phyloP scores from a whole-genome alignment of 2,888 invertebrate species.

The Willowsia nigromaculata region DNA sequence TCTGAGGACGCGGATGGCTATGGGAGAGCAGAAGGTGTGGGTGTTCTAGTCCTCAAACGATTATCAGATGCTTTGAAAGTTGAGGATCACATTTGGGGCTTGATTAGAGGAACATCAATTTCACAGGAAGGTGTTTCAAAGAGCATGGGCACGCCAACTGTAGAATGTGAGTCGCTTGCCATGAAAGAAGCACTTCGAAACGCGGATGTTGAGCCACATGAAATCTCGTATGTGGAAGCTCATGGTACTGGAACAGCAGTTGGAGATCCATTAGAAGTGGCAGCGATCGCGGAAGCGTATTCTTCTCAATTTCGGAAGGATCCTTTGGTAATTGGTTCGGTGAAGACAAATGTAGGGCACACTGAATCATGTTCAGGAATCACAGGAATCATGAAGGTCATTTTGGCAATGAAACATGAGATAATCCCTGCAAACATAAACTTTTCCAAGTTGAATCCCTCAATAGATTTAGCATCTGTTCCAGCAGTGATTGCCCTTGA shows the following conservation, averaged over 20 bases:
- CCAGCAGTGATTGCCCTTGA: conserved; percentile 65
- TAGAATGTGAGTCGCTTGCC: conserved; percentile 41
- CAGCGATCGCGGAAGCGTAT: conserved; percentile 38
- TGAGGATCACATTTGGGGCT: conserved; percentile 48
- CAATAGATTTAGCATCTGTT: conserved; percentile 57
- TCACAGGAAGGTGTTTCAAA: conserved; percentile 50
- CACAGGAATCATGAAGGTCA: conserved; percentile 58
- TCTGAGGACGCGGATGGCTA: conserved; percentile 59
- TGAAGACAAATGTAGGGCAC: conserved; percentile 69
- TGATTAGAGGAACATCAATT: conserved; percentile 39
- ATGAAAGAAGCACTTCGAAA: conserved; percentile 80
- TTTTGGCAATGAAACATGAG: conserved; percentile 51
- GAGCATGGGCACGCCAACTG: conserved; percentile 63
- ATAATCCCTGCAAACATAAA: conserved; percentile 59
- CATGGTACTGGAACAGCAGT: conserved; percentile 66
- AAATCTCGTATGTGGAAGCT: conserved; percentile 85
- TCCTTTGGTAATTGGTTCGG: conserved; percentile 62
- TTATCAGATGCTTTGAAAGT: no score
- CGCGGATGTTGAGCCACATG: conserved; percentile 85
- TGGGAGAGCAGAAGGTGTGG: conserved; percentile 57
- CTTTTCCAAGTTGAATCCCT: conserved; percentile 46
- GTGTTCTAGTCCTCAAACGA: conserved; percentile 58
- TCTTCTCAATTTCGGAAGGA: not conserved
- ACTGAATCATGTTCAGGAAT: conserved; percentile 50
- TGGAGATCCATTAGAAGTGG: conserved; percentile 65